phyloP scores from a whole-genome alignment of 2,888 invertebrate species.

The Mythimna loreyi region DNA sequence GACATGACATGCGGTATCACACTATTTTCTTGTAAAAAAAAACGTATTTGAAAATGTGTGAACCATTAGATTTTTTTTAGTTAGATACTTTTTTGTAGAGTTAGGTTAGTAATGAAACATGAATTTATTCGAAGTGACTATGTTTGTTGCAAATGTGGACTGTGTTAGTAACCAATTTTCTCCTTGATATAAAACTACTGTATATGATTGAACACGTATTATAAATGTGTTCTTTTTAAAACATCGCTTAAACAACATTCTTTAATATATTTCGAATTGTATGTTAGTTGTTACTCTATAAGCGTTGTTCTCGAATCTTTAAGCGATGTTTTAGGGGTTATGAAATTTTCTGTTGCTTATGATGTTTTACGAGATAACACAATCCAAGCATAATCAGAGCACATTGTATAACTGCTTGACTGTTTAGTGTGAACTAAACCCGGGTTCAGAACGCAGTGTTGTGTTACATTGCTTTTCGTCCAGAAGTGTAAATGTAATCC shows the following conservation, averaged over 20 bases:
- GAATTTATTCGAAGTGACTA: slow-evolving; percentile 57
- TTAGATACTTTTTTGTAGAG: slow-evolving; percentile 23
- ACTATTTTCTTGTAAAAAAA: slow-evolving; percentile 10
- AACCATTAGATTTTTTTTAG: slow-evolving; percentile 21
- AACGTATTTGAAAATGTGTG: slow-evolving; percentile 26
- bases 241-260: slow-evolving; percentile 49
- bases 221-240: slow-evolving; percentile 55
- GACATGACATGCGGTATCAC: slow-evolving; percentile 23
- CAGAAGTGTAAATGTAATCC: slow-evolving; percentile 45
- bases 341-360: slow-evolving; percentile 59
- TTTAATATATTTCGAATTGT: slow-evolving; percentile 29
- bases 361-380: slow-evolving; percentile 46
- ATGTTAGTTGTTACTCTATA: slow-evolving; percentile 30
- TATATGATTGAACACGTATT: slow-evolving; percentile 31
- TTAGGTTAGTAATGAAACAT: slow-evolving; percentile 20
- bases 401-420: slow-evolving; percentile 62
- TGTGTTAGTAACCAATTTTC: slow-evolving; percentile 54
- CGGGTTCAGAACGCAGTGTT: slow-evolving; percentile 43
- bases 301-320: slow-evolving; percentile 33
- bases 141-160: slow-evolving; percentile 51
- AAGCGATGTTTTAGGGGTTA: slow-evolving; percentile 55
- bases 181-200: slow-evolving; percentile 49
- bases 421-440: slow-evolving; percentile 58
- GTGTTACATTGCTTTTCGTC: slow-evolving; percentile 56
- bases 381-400: slow-evolving; percentile 51